phyloP scores from a whole-genome alignment of 2,888 invertebrate genomes.

The Crioceris asparagi region DNA sequence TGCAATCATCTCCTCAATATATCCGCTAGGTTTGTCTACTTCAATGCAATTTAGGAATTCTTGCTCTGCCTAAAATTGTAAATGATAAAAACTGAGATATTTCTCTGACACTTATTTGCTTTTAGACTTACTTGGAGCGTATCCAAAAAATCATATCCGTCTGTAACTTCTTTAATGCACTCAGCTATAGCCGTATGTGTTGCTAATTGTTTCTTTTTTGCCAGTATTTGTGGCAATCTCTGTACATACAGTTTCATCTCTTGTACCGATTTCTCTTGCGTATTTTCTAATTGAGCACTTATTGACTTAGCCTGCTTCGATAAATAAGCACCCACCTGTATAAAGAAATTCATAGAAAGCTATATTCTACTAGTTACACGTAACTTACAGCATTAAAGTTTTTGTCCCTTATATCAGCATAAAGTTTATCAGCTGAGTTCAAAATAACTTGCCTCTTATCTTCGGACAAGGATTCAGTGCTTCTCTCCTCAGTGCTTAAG shows the following conservation, averaged over 20 bases:
- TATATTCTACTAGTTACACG: too few relatives aligned
- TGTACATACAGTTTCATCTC: constrained; percentile 92
- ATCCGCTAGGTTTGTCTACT: constrained; percentile 77
- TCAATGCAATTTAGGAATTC: constrained; percentile 88
- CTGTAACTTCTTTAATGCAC: constrained; percentile 74
- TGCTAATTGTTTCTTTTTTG: constrained; percentile 76
- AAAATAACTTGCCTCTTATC: constrained; percentile 68
- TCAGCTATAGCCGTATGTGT: constrained; percentile 89
- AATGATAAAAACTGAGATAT: background rate
- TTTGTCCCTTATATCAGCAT: constrained; percentile 80
- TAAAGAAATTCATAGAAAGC: too few relatives aligned
- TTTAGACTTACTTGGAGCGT: constrained; percentile 28
- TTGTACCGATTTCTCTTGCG: constrained; percentile 83
- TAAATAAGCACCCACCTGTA: constrained; percentile 71
- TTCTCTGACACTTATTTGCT: background rate
- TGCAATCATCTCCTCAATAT: constrained; percentile 87
- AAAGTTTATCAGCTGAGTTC: constrained; percentile 83
- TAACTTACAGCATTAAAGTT: constrained; percentile 69
- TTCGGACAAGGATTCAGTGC: constrained; percentile 46
- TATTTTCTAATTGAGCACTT: constrained; percentile 74
- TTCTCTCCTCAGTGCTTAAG: constrained; percentile 52
- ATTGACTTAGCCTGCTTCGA: constrained; percentile 81
- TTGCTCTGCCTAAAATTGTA: constrained; percentile 59
- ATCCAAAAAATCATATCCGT: constrained; percentile 36
- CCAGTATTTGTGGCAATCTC: constrained; percentile 75